Evolutionary conservation across 1,140 invertebrate species (phyloP).

Genomic region (Cyclina sinensis): DNA sequence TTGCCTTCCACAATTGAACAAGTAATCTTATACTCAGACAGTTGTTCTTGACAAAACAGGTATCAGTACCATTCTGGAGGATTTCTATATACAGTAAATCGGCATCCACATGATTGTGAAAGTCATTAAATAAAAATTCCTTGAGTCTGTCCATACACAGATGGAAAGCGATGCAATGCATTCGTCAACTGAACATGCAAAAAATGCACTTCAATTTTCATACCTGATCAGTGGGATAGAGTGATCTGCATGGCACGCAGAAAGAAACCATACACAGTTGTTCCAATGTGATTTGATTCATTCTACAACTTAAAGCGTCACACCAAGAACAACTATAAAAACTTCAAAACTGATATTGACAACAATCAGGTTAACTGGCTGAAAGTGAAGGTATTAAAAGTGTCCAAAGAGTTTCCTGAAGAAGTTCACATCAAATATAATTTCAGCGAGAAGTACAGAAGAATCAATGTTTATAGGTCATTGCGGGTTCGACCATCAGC

Average conservation of each 20-base stretch:
- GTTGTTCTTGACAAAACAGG: constrained; percentile 58
- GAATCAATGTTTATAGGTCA: constrained; percentile 15
- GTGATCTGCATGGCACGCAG: constrained; percentile 43
- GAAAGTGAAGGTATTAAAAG: constrained; percentile 34
- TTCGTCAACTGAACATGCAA: constrained; percentile 28
- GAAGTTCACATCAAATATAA: constrained; percentile 19
- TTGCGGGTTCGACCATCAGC: not conserved
- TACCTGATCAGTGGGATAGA: constrained; percentile 51
- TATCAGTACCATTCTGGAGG: constrained; percentile 40
- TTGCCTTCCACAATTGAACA: constrained; percentile 4
- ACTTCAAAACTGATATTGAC: constrained; percentile 20
- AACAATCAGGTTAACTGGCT: constrained; percentile 24
- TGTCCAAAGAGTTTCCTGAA: constrained; percentile 11
- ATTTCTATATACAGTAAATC: not conserved
- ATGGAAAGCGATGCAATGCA: constrained; percentile 56
- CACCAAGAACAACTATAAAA: constrained; percentile 28
- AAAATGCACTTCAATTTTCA: constrained; percentile 35
- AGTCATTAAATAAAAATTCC: constrained; percentile 38
- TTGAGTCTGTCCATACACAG: constrained; percentile 31
- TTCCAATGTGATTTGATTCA: constrained; percentile 22
- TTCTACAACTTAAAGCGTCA: not conserved
- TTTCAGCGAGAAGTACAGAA: not conserved
- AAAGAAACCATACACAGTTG: constrained; percentile 42
- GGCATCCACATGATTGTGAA: not conserved
- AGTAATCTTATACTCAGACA: constrained; percentile 48